phyloP scores from a whole-genome alignment of 2,888 invertebrate species.

The Cryptocephalus moraei region DNA sequence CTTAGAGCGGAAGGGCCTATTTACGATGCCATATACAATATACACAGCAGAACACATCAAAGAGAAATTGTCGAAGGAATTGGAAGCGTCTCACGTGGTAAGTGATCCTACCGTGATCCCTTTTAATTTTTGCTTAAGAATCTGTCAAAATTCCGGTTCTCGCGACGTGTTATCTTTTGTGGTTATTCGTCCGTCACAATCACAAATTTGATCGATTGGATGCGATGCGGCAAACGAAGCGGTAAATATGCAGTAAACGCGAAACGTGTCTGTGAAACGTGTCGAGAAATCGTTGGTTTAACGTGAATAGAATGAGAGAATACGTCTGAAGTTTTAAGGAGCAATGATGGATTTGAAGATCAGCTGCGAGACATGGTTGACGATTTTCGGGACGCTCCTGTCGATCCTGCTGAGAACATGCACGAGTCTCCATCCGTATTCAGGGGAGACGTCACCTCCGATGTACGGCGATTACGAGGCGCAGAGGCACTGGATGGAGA shows the following conservation, averaged over 20 bases:
- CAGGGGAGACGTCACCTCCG: constrained; percentile 72
- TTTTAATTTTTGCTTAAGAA: constrained; percentile 5
- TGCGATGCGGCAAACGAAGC: too few relatives aligned
- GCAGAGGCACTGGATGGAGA: constrained; percentile 99
- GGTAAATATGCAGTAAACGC: too few relatives aligned
- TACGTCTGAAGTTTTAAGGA: too few relatives aligned
- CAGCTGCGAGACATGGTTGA: constrained; percentile 29
- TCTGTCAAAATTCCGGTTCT: constrained; percentile 17
- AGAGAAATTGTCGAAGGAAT: constrained; percentile 54
- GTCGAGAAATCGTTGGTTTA: too few relatives aligned
- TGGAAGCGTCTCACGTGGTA: constrained; percentile 62
- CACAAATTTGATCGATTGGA: too few relatives aligned
- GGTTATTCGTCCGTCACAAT: too few relatives aligned
- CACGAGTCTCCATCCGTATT: constrained; percentile 67
- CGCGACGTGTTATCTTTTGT: too few relatives aligned
- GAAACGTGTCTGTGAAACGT: too few relatives aligned
- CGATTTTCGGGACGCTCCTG: constrained; percentile 45
- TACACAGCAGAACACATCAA: constrained; percentile 53
- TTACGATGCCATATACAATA: too few relatives aligned
- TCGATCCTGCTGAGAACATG: constrained; percentile 60
- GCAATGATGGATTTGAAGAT: constrained; percentile 23
- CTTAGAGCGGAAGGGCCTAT: too few relatives aligned
- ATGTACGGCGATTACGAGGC: constrained; percentile 98
- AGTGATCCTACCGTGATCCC: constrained; percentile 38
- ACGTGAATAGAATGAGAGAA: too few relatives aligned